Evolutionary conservation across 92 coral and sea anemone species (phyloP).

Genomic region (Micromussa lordhowensis): DNA sequence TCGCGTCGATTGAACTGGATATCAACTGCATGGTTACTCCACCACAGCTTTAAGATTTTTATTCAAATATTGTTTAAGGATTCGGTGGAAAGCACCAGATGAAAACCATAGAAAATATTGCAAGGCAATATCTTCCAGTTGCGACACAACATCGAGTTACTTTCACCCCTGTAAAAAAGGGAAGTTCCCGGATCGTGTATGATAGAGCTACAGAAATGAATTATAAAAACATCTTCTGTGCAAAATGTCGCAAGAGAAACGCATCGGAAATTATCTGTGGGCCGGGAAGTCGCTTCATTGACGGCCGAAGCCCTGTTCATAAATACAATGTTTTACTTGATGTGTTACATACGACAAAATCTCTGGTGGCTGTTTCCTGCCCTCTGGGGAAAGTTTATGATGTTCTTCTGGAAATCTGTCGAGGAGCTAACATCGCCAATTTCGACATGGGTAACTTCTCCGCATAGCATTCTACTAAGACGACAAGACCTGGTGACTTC

Average conservation of each 20-base stretch:
- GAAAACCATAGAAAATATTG: constrained; percentile 27
- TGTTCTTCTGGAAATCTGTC: constrained; percentile 59
- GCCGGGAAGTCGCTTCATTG: background rate
- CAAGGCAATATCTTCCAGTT: background rate
- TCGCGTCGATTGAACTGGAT: constrained; percentile 20
- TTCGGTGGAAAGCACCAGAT: background rate
- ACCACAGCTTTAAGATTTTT: constrained; percentile 28
- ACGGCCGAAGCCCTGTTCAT: background rate
- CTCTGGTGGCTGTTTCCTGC: constrained; percentile 12
- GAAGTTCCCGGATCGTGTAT: constrained; percentile 49
- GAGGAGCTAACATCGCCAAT: constrained; percentile 33
- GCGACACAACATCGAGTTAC: background rate
- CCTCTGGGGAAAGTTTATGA: constrained; percentile 41
- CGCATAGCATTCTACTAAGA: background rate
- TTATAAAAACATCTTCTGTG: constrained; percentile 61
- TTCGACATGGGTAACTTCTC: constrained; percentile 50
- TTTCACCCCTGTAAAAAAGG: constrained; percentile 30
- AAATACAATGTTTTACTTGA: constrained; percentile 14
- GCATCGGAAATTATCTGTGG: background rate
- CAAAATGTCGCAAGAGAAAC: constrained; percentile 26
- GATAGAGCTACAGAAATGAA: constrained; percentile 16
- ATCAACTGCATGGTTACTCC: constrained; percentile 47
- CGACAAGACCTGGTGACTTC: background rate
- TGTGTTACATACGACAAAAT: background rate
- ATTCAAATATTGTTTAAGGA: constrained; percentile 35